Evolutionary conservation across 2,888 invertebrate species (phyloP).

Genomic region (Volucella inanis): DNA sequence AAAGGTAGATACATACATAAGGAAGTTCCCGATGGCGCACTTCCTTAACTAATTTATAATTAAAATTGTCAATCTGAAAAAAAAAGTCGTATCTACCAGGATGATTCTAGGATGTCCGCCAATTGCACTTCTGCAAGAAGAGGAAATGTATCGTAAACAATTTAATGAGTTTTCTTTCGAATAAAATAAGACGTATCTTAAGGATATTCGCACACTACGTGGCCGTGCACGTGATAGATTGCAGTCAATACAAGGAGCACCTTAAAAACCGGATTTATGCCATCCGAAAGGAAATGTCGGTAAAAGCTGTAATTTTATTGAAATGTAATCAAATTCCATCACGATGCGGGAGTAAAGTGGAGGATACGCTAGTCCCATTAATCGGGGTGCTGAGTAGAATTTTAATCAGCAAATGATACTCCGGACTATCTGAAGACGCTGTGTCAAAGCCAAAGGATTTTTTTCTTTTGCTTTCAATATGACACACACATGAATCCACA

Average conservation of each 20-base stretch:
- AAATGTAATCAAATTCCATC: neutral
- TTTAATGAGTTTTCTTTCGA: conserved; percentile 34
- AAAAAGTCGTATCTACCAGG: no score
- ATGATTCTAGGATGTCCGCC: neutral
- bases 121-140: conserved; percentile 1
- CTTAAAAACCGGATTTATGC: no score
- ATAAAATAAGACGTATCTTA: neutral
- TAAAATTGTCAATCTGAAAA: no score
- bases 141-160: conserved; percentile 7
- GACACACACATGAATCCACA: conserved; percentile 23
- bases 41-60: no score
- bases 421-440: neutral
- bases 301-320: neutral
- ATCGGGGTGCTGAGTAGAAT: conserved; percentile 50
- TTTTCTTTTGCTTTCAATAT: neutral
- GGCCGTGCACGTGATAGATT: conserved; percentile 2
- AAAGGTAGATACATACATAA: no score
- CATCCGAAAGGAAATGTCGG: no score
- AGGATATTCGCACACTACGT: conserved; percentile 10
- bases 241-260: neutral
- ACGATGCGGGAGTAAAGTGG: neutral
- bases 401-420: conserved; percentile 35
- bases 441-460: neutral
- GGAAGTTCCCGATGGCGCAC: no score
- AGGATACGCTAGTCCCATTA: conserved; percentile 19